phyloP scores from a whole-genome alignment of 2,888 invertebrate species.

The Harpagoxenus sublaevis region DNA sequence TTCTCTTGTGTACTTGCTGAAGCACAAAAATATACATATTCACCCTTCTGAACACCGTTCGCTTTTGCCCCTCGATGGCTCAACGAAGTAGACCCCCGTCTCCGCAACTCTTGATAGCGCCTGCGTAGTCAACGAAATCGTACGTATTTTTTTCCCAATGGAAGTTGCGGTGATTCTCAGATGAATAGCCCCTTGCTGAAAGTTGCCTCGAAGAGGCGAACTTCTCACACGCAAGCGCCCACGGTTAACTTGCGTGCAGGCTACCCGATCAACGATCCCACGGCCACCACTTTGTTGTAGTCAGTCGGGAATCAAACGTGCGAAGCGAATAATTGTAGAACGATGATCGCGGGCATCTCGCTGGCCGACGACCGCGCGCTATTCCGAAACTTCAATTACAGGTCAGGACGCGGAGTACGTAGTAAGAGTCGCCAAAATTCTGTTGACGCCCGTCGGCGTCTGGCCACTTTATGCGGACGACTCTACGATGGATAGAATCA shows the following conservation, averaged over 20 bases:
- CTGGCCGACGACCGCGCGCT: not conserved
- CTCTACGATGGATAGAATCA: not conserved
- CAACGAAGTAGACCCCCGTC: not conserved
- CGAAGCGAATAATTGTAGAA: conserved; percentile 14
- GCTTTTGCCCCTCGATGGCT: not conserved
- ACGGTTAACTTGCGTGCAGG: conserved; percentile 12
- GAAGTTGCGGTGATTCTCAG: conserved; percentile 10
- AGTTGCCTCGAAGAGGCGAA: not conserved
- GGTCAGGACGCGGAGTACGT: conserved; percentile 31
- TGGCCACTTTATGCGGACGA: conserved; percentile 30
- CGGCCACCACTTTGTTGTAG: not conserved
- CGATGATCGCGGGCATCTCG: not conserved
- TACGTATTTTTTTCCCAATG: not conserved
- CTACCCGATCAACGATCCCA: not conserved
- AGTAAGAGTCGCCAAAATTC: conserved; percentile 15
- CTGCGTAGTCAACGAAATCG: conserved; percentile 40
- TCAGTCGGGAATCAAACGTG: conserved; percentile 19
- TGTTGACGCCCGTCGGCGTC: conserved; percentile 33
- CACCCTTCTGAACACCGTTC: not conserved
- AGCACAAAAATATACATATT: conserved; percentile 9
- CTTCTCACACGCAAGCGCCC: conserved; percentile 38
- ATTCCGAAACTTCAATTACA: conserved; percentile 36
- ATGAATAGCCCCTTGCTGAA: not conserved
- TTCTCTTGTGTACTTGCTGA: not conserved
- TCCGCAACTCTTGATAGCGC: not conserved